Evolutionary conservation across 2,113 vertebrate species (phyloP), one percentile per base, ranked within the genome.

Genomic region (Salvelinus sp.): DNA sequence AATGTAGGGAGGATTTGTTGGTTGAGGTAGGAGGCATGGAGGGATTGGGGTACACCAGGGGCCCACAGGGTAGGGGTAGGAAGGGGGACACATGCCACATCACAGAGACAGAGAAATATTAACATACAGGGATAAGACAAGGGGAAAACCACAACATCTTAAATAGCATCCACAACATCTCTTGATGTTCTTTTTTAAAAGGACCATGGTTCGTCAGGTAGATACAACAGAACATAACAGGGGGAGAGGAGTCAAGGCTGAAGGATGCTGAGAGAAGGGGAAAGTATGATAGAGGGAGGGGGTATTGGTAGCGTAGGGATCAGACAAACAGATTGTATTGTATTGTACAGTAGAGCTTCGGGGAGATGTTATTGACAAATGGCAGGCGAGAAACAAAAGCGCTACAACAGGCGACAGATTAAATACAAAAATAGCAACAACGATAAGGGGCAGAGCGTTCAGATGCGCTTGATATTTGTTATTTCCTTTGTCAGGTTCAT

Each of bases 351-450:
- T 58, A 58, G 48, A 87, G 86, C 85, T 86, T 71, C 27, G 84
- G 82, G 80, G 83, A 89, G 85, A 88, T 88, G 78, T 88, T 91
- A 93, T 93, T 92, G 88, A 91, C 89, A 91, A 93, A 91, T 91
- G 87, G 74, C 73, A 77, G 80, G 68, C 10, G 44, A 30, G n/a
- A 74, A 83, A 63, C 69, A 82, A 81, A 89, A 87, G 79, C 69
- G 78, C 82, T 82, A 73, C 80, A 81, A 83, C 70, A 50, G 86
- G 80, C 54, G 73, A 86, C 84, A 84, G 82, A 76, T 82, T 86
- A 88, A 89, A 89, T 88, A 90, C 82, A 85, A 85, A 91, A 91
- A 91, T 85, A 90, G 83, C 86, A 87, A 88, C 82, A 90, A 84
- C 38, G 82, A 90, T 88, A 84, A 75, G 81, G 14, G 69, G 69